Evolutionary conservation across 2,888 invertebrate genomes (phyloP), one percentile per base, ranked within the genome.

Genomic region (Imbricaverruca yamaguchii): DNA sequence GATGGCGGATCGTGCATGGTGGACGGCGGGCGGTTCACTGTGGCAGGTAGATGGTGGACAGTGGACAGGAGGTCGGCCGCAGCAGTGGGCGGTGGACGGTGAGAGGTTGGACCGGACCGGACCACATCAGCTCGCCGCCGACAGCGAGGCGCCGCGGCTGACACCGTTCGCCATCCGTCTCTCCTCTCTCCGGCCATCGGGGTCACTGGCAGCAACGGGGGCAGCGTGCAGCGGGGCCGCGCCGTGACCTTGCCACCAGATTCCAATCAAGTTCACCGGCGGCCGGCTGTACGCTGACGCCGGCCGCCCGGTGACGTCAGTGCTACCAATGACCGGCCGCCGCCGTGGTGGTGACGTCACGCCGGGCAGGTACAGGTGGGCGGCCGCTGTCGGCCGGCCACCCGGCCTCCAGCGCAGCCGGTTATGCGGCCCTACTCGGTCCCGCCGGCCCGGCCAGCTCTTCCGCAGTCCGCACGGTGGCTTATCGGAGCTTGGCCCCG

Each of bases 191-290:
- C 61, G 13, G 18, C 61, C 61, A 61, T 18, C 61, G 61, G 61
- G 61, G 61, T 61, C 61, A 61, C 18, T 18, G 12, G 61, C 61
- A 18, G 61, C 57, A 61, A 61, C 61, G 61, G 61, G 61, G 57
- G 61, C 61, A 13, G 61, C 61, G 61, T 61, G 15, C 61, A 61
- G 61, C 61, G 61, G 61, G 15, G 39, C 39, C 39, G 7, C 61
- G 61, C 18, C 67, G 25, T 67, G 67, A 67, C 67, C 67, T 67
- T 67, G 67, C 67, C 67, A 12, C 25, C n/a, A 23, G 67, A 67
- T 67, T 67, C 67, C 67, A n/a, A 67, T 67, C 67, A 67, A 67
- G 67, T 67, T 67, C 67, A n/a, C 8, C 25, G 39, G 67, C 67
- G 67, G 67, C 67, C 67, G 25, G 25, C 61, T 2, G 61, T 15